These are phyloP conservation scores for Eulithis testata DNA, from an alignment of 2,888 invertebrate genomes.

Conservation along the genomic window DNA sequence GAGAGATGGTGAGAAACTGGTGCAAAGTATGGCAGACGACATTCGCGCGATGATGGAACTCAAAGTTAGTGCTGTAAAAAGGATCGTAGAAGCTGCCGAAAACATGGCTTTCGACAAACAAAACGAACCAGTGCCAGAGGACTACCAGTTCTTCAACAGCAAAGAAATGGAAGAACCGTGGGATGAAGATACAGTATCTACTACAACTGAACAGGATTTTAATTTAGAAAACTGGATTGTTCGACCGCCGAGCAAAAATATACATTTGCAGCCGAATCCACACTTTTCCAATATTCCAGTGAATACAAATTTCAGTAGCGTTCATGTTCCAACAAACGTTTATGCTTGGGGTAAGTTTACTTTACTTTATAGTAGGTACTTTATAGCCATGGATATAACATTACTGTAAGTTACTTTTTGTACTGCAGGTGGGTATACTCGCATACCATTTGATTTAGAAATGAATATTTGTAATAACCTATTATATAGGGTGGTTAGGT, in stretches of 20 bases:
- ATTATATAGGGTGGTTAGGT: too few species aligned
- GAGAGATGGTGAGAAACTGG: conserved; percentile 90
- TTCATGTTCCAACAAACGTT: conserved; percentile 98
- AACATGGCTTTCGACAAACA: conserved; percentile 88
- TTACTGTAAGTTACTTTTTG: too few species aligned
- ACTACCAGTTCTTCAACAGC: conserved; percentile 88
- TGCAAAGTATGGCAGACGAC: conserved; percentile 92
- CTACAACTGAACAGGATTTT: conserved; percentile 83
- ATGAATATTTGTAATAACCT: too few species aligned
- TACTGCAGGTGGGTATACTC: too few species aligned
- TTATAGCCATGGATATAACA: background rate
- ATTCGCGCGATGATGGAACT: conserved; percentile 95
- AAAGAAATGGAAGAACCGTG: conserved; percentile 87
- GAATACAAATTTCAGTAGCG: conserved; percentile 92
- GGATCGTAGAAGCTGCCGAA: conserved; percentile 95
- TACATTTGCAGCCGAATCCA: conserved; percentile 87
- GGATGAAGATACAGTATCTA: conserved; percentile 76
- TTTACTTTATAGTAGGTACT: background rate
- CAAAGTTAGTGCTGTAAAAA: conserved; percentile 93
- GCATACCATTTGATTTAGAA: too few species aligned
- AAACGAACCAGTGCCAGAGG: conserved; percentile 82
- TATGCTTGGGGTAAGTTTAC: conserved; percentile 90
- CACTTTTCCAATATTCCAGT: conserved; percentile 92
- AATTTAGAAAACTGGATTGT: conserved; percentile 80
- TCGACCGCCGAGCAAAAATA: conserved; percentile 84